Conservation (phyloP, 2,888 invertebrate species). For the Smittia aterrima region DNA sequence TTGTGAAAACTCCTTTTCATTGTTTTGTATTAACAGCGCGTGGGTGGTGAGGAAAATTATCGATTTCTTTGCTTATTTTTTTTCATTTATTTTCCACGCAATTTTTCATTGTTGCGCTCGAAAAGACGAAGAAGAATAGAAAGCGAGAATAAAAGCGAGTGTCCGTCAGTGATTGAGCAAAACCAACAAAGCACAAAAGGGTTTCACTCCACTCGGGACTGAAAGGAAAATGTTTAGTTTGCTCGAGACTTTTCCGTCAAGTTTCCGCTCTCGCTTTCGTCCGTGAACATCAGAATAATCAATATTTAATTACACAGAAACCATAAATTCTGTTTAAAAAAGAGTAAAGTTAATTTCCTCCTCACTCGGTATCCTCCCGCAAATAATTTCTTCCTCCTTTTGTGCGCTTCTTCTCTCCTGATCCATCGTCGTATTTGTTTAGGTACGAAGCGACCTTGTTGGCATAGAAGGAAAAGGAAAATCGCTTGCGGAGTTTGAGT, state of each 20-base stretch:
- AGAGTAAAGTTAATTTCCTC: slow-evolving; percentile 39
- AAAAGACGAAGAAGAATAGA: background rate
- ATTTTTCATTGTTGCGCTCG: background rate
- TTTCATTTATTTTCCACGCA: background rate
- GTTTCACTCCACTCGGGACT: background rate
- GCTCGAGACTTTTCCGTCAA: slow-evolving; percentile 21
- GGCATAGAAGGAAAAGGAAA: background rate
- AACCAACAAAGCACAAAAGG: slow-evolving; percentile 9
- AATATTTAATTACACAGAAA: slow-evolving; percentile 33
- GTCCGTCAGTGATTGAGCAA: background rate
- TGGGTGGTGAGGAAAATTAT: background rate
- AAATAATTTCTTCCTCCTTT: slow-evolving; percentile 34
- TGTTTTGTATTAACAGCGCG: too few species aligned
- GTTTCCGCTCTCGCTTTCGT: slow-evolving; percentile 1
- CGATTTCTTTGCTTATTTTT: background rate
- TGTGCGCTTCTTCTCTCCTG: background rate
- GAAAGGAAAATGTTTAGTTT: slow-evolving; percentile 7
- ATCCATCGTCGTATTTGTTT: slow-evolving; percentile 24
- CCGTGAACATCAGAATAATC: slow-evolving; percentile 26
- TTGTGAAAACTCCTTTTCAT: too few species aligned
- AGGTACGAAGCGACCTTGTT: slow-evolving; percentile 16
- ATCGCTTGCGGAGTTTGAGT: background rate
- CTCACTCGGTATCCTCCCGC: slow-evolving; percentile 33
- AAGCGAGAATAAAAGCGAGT: background rate
- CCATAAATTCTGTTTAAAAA: slow-evolving; percentile 15